Evolutionary conservation across 2,888 invertebrate genomes (phyloP), one percentile per base, ranked within the genome.

Genomic region (Rhaphigaster nebulosa): DNA sequence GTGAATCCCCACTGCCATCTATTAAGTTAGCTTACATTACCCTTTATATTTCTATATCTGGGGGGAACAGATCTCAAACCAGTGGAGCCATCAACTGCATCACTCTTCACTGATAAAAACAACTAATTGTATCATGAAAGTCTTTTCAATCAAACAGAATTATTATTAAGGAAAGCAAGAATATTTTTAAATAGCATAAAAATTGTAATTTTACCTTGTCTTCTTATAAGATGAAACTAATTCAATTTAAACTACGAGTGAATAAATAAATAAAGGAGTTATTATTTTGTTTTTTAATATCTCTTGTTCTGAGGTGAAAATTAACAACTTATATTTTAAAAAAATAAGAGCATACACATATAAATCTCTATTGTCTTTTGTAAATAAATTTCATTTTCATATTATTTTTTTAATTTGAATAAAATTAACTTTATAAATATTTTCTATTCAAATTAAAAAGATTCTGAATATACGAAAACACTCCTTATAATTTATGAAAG

Each of bases 1-100:
- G n/a, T 41, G 12, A 84, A 45, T 45, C 41, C 84, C 84, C 84
- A 84, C 84, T 84, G 84, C 84, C 84, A 84, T 45, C 84, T 50
- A 45, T 84, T 12, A 26, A 84, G 84, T 84, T 50, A 45, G 45
- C 45, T 84, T 84, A 87, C 38, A 12, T 87, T 87, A 87, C 87
- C 87, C 87, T 56, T 87, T 26, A 87, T 54, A 87, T 87, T 56
- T 60, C 60, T 88, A 56, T 88, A 60, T 60, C 56, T 34, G 60
- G 20, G 56, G 45, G 60, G 56, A 60, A 29, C 26, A 12, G 26
- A 56, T 41, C 60, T 65, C 60, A 29, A 41, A 10, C 41, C 15
- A 41, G 45, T n/a, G n/a, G 84, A 45, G 84, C 45, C 88, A 54
- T 80, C 89, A 23, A 54, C 89, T 89, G 70, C 89, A 89, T 89